These are phyloP conservation scores for Polydesmus complanatus DNA, from an alignment of 2,888 invertebrate genomes.

Conservation along the genomic window DNA sequence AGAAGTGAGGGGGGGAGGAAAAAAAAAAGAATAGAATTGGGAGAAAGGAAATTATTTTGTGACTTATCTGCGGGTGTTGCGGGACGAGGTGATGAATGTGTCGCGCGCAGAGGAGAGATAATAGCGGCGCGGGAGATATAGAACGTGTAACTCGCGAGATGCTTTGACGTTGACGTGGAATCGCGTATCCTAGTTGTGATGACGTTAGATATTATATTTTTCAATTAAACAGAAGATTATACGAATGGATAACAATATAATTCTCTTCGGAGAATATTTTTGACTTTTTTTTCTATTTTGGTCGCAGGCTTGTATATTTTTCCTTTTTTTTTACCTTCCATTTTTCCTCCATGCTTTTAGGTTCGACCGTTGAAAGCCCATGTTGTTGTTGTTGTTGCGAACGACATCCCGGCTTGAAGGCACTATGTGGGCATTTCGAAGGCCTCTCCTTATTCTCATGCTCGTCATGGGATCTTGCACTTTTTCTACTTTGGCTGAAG, in stretches of 20 bases:
- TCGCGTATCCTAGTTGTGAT: too few species aligned
- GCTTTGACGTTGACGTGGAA: neutral
- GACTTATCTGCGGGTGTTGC: too few species aligned
- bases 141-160: too few species aligned
- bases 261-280: too few species aligned
- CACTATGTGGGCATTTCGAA: slow-evolving; percentile 7
- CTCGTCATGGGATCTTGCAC: slow-evolving; percentile 4
- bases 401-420: neutral
- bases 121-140: too few species aligned
- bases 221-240: neutral
- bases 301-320: slow-evolving; percentile 13
- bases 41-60: too few species aligned
- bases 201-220: neutral
- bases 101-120: too few species aligned
- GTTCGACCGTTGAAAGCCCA: neutral
- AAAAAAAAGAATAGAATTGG: too few species aligned
- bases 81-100: too few species aligned
- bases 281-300: too few species aligned
- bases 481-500: slow-evolving; percentile 11
- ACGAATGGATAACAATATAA: too few species aligned
- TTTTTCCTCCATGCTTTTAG: slow-evolving; percentile 14
- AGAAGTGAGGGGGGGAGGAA: too few species aligned
- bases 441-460: slow-evolving; percentile 4
- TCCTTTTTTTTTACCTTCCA: slow-evolving; percentile 3
- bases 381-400: slow-evolving; percentile 4